Evolutionary conservation across 2,888 invertebrate species (phyloP).

Genomic region (Lochmaea capreae): DNA sequence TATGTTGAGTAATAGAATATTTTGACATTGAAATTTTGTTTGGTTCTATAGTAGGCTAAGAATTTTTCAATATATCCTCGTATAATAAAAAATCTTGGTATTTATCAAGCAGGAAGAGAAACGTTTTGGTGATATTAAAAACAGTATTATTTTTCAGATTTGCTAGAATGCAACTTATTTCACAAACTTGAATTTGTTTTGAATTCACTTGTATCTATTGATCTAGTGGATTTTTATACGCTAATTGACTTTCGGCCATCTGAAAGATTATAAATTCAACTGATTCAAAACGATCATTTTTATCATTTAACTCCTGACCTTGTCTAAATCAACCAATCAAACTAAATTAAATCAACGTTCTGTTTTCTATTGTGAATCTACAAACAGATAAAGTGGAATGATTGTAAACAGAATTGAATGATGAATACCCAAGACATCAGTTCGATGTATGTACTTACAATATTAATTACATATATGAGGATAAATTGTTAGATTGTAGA

Average conservation of each 20-base stretch:
- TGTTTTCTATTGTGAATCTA: conserved; percentile 18
- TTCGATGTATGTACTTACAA: conserved; percentile 7
- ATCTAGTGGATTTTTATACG: not conserved
- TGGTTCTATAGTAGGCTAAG: too few species aligned
- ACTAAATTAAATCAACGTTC: conserved; percentile 18
- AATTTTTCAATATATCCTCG: too few species aligned
- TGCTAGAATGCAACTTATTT: too few species aligned
- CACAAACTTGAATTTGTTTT: too few species aligned
- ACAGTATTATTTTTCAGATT: too few species aligned
- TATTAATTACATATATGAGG: conserved; percentile 3
- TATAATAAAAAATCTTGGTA: too few species aligned
- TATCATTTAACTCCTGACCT: conserved; percentile 22
- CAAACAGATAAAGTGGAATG: conserved; percentile 16
- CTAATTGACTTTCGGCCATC: not conserved
- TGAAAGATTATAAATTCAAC: not conserved
- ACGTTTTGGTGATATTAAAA: too few species aligned
- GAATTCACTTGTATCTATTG: too few species aligned
- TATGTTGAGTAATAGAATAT: too few species aligned
- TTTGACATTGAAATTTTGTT: too few species aligned
- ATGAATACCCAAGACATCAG: not conserved
- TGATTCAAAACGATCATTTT: not conserved
- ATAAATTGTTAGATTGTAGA: not conserved
- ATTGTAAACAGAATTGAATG: conserved; percentile 14
- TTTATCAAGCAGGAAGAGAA: too few species aligned
- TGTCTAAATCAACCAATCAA: conserved; percentile 17